Base-by-base conservation (phyloP, 2,797 vertebrate genomes). In the Lutjanus campechanus region DNA sequence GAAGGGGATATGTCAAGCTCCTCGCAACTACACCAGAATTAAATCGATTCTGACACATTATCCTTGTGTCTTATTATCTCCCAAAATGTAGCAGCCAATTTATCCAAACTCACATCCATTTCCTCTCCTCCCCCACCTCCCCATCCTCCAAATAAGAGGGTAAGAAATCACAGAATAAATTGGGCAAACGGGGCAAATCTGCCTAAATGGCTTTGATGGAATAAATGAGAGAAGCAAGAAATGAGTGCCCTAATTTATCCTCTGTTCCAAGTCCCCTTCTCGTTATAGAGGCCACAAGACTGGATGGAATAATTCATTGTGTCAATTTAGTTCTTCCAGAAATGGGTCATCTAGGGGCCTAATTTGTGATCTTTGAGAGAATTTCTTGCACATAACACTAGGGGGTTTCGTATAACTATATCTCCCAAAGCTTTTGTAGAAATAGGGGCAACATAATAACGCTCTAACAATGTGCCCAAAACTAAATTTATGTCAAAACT, bases 281-380 rank as follows among this genome's bases (percentile, higher is more conserved):
- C 56, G 76, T 92, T 91, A 89, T 80, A 63, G 84, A 90, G 84
- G 86, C 84, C 88, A 87, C 85, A 85, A 85, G 85, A 87, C 83
- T 78, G 85, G 63, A 90, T 84, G 83, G 87, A 92, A 93, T 93
- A 92, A 92, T 91, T 94, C 88, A 93, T 91, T 79, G 86, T 91
- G 91, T 93, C 92, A 93, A 93, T 93, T 93, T 91, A 90, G 81
- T 82, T 92, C 86, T 81, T 81, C 69, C 73, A 69, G 82, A 93
- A 94, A 86, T 92, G 89, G 93, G 90, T 92, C 93, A 94, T 92
- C 89, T 81, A 82, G 91, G 90, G 91, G 84, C 88, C 91, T 92
- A 85, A 93, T 93, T 93, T 92, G 84, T 88, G 87, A 92, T 91
- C 80, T 92, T 92, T 90, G 84, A 79, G 83, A 88, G 73, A 74